A percentile compares a stretch with the other conserved stretches of the same genome.
Evolutionary conservation across 2,888 invertebrate species (phyloP).

Genomic region (Notodonta dromedarius): DNA sequence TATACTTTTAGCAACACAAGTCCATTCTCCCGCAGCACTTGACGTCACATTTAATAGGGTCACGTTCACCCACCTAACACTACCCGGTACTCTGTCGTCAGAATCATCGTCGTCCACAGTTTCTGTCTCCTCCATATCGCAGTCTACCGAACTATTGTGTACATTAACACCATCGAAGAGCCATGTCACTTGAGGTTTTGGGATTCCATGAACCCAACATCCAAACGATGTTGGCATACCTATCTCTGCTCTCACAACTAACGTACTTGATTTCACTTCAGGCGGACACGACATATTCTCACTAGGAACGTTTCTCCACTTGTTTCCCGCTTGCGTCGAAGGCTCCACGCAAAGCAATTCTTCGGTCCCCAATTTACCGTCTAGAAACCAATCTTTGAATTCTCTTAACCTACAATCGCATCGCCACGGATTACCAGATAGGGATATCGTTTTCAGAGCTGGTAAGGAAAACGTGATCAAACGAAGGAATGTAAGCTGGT

Average conservation of each 20-base stretch:
- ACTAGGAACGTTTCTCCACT: conserved; percentile 91
- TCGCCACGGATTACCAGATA: conserved; percentile 95
- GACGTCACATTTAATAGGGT: conserved; percentile 93
- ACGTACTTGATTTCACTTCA: conserved; percentile 86
- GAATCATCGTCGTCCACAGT: conserved; percentile 68
- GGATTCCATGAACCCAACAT: conserved; percentile 92
- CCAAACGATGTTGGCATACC: conserved; percentile 93
- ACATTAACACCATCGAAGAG: conserved; percentile 88
- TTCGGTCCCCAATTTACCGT: conserved; percentile 90
- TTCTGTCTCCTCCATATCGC: conserved; percentile 77
- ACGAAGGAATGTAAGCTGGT: conserved; percentile 88
- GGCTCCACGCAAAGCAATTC: conserved; percentile 91
- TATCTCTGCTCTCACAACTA: conserved; percentile 88
- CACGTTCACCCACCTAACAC: conserved; percentile 90
- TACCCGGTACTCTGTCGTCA: conserved; percentile 75
- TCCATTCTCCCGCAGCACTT: conserved; percentile 93
- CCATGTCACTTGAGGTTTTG: conserved; percentile 93
- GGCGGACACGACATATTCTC: conserved; percentile 93
- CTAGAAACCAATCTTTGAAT: conserved; percentile 93
- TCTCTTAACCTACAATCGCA: conserved; percentile 94
- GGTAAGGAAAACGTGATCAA: conserved; percentile 86
- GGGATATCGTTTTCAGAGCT: conserved; percentile 90
- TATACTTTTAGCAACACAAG: conserved; percentile 90
- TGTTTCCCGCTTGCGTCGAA: conserved; percentile 86
- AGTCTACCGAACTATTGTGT: conserved; percentile 75